These are phyloP conservation scores for Mesorhabditis sp. DNA, from an alignment of 2,888 invertebrate genomes.

Conservation along the genomic window DNA sequence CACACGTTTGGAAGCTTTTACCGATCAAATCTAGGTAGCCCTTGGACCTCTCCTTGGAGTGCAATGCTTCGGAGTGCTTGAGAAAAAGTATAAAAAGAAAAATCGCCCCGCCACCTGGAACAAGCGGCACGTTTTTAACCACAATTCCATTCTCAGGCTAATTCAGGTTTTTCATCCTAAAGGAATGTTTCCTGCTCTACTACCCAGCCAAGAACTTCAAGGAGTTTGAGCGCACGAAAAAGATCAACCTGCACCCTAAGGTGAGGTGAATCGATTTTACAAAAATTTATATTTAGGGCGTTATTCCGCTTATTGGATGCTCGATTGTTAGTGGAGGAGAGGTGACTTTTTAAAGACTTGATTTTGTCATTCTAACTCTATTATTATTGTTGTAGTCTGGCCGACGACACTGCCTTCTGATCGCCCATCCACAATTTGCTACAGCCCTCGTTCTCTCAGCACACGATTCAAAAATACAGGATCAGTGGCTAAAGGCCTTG, in stretches of 20 bases:
- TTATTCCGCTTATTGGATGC: conserved; percentile 49
- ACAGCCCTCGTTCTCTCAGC: conserved; percentile 44
- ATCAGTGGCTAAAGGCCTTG: conserved; percentile 43
- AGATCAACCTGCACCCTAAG: conserved; percentile 47
- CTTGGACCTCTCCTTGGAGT: conserved; percentile 42
- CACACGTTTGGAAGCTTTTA: too few species aligned
- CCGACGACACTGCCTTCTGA: conserved; percentile 37
- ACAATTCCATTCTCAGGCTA: not conserved
- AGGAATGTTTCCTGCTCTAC: conserved; percentile 62
- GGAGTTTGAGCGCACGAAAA: conserved; percentile 38
- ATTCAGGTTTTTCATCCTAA: conserved; percentile 61
- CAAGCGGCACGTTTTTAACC: conserved; percentile 21
- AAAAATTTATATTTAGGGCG: conserved; percentile 28
- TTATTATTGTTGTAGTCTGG: not conserved
- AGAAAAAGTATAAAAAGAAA: conserved; percentile 49
- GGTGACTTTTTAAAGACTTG: conserved; percentile 22
- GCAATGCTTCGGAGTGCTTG: conserved; percentile 38
- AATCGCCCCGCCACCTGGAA: conserved; percentile 46
- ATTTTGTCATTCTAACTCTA: not conserved
- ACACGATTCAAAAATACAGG: conserved; percentile 37
- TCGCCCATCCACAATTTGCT: conserved; percentile 49
- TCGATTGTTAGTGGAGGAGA: conserved; percentile 50
- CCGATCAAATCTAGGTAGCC: conserved; percentile 21
- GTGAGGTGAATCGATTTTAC: conserved; percentile 13
- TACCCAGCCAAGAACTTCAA: conserved; percentile 53